Evolutionary conservation across 2,888 invertebrate genomes (phyloP), one percentile per base, ranked within the genome.

Genomic region (Fragum sueziense): DNA sequence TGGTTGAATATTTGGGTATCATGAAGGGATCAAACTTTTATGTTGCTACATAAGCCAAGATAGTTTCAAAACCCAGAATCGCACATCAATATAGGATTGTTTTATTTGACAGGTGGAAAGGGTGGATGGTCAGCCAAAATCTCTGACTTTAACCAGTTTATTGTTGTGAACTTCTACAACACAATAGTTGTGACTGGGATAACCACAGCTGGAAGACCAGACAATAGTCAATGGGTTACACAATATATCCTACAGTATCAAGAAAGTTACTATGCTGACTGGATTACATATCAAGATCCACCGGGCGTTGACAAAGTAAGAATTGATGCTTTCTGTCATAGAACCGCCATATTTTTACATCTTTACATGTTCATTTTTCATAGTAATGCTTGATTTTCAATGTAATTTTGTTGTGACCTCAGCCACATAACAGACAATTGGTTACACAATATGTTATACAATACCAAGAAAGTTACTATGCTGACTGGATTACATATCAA

Each of bases 181-280:
- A 85, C 87, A 0, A 81, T 89, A 7, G 83, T 85, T 22, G 84
- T 90, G 25, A 83, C 85, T 52, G 86, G 85, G 7, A 79, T 91
- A 1, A 62, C 70, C 11, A 85, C 89, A 4, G 76, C 82, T 11
- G 91, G 91, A 0, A 80, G 90, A 31, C 74, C 82, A 3, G 84
- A 84, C 69, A 84, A 79, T 9, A 80, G 84, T 59, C 88, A 90
- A 52, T 90, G 88, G 85, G 88, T 91, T 37, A 80, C 87, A 14
- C 74, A 78, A 27, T 91, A 88, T 74, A 87, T 85, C 31, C 51
- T 91, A 0, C 84, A 85, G 65, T 91, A 88, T 75, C 88, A 88
- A 70, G 87, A 87, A 51, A 82, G 82, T 47, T 85, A 78, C 20
- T 82, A 71, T 61, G 82, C 87, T 0, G 86, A 86, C 11, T 89